Percentiles rank a stretch among this genome's conserved stretches.
phyloP scores from a whole-genome alignment of 2,797 vertebrate species.

The Enteromius mattozi region DNA sequence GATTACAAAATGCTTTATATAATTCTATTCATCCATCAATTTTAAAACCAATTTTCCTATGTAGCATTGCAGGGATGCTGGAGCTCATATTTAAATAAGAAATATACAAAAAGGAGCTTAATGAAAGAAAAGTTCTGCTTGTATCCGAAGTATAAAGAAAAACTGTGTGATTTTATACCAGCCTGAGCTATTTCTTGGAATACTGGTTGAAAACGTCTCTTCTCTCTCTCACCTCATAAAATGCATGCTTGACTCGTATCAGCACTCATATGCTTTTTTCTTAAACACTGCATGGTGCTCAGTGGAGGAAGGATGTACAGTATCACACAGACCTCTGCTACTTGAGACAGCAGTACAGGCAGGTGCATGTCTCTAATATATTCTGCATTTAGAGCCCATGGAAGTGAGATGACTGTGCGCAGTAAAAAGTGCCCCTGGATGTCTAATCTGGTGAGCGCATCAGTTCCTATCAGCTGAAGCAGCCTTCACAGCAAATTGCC shows the following conservation, averaged over 20 bases:
- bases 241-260: not conserved
- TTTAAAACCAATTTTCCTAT: not conserved
- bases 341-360: not conserved
- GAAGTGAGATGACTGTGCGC: constrained; percentile 22
- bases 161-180: not conserved
- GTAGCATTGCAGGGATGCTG: not conserved
- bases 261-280: not conserved
- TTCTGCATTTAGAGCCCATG: constrained; percentile 11
- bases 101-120: not conserved
- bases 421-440: constrained; percentile 57
- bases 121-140: not conserved
- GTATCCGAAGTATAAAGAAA: not conserved
- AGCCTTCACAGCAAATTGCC: constrained; percentile 72
- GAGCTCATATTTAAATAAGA: not conserved
- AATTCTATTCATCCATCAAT: not conserved
- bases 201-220: not conserved
- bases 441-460: constrained; percentile 61
- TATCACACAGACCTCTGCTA: not conserved
- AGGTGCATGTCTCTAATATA: constrained; percentile 21
- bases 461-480: constrained; percentile 67
- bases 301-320: not conserved
- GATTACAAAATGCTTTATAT: not conserved
- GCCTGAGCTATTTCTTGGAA: not conserved
- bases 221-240: not conserved
- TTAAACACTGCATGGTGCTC: not conserved